Conservation (phyloP, 2,797 vertebrate genomes). For the Serranus cabrilla region DNA sequence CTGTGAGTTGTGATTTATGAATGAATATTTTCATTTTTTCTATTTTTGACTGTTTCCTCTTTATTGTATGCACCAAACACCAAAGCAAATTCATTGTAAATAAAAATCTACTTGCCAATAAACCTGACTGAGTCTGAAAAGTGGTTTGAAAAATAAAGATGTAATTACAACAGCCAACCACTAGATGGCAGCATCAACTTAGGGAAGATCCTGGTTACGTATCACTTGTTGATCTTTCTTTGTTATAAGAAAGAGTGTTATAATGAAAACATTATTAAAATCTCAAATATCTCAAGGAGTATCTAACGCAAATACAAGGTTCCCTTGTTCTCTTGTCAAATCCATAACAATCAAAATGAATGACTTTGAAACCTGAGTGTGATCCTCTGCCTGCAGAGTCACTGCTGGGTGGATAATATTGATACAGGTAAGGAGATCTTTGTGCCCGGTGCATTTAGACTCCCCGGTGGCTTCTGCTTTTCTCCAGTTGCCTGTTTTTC, state of each 20-base stretch:
- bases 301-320: constrained; percentile 38
- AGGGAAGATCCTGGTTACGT: not conserved
- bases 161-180: constrained; percentile 50
- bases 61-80: too few relatives aligned
- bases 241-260: not conserved
- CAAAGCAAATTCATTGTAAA: too few relatives aligned
- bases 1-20: too few relatives aligned
- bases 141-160: not conserved
- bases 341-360: constrained; percentile 43
- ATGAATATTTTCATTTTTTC: too few relatives aligned
- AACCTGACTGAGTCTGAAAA: not conserved
- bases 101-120: too few relatives aligned
- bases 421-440: constrained; percentile 74
- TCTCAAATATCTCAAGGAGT: constrained; percentile 37
- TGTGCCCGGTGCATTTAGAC: constrained; percentile 49
- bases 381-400: constrained; percentile 35
- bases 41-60: too few relatives aligned
- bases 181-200: constrained; percentile 67
- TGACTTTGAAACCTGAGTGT: constrained; percentile 43
- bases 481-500: constrained; percentile 68
- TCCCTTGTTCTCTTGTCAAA: constrained; percentile 18
- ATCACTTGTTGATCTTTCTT: constrained; percentile 35
- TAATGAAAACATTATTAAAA: constrained; percentile 56
- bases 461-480: constrained; percentile 52
- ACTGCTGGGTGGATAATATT: constrained; percentile 77